Evolutionary conservation across 2,888 invertebrate genomes (phyloP), one percentile per base, ranked within the genome.

Genomic region (Macrosoma leucophasiata): DNA sequence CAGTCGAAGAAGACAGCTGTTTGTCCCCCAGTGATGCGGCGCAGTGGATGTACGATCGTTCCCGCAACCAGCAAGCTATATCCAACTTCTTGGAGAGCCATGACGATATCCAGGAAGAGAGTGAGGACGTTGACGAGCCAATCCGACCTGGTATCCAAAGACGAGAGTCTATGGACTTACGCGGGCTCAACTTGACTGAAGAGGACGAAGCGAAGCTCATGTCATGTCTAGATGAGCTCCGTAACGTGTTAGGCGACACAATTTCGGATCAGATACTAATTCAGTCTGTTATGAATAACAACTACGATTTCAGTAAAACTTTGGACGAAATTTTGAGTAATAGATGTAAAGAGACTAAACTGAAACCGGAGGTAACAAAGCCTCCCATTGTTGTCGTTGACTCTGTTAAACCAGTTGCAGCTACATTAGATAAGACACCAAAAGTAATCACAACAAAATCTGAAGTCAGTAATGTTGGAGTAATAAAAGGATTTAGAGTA

Each of bases 1-100:
- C 97, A 2, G 91, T 96, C 22, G 97, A 97, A 73, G 97, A 97
- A 62, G 96, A 96, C 63, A 92, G 89, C 70, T 93, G 92, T 62
- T 90, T 96, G 56, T 97, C 97, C 8, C 96, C 97, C 2, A 92
- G 93, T 61, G 94, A 95, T 82, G 86, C 90, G 20, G 88, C 90
- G 39, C 92, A 93, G 60, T 97, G 94, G 84, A 86, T 96, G 61
- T 97, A 90, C 62, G 94, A 96, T 62, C 87, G 96, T 24, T 90
- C 89, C 44, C 86, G 89, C 20, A 90, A 89, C 32, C 88, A 90
- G 52, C 89, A 89, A 40, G 91, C 89, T 47, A 90, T 95, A 62
- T 88, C 92, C 8, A 87, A 90, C 7, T 95, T 91, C 62, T 82
- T 95, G 28, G 90, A 92, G 40, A 89, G 88, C 39, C 88, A 91